phyloP scores from a whole-genome alignment of 2,113 vertebrate species.

The Chaetodon trifascialis region DNA sequence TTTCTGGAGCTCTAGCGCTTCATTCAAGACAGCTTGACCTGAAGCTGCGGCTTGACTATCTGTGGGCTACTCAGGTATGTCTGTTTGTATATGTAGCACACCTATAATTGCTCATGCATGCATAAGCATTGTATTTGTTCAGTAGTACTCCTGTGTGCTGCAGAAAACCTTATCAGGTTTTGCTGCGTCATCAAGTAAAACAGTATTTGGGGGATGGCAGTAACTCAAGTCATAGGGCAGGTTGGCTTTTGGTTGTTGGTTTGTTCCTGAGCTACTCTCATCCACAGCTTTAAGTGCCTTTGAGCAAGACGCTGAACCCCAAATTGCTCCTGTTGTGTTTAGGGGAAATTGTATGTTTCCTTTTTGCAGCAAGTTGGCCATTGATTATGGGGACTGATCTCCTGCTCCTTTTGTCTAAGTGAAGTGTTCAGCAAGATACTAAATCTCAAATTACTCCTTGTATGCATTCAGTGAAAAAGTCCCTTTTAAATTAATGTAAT shows the following conservation, averaged over 20 bases:
- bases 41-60: slow-evolving; percentile 95
- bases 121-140: not conserved
- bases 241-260: not conserved
- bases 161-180: not conserved
- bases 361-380: too few relatives aligned
- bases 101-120: not conserved
- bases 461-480: too few relatives aligned
- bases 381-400: too few relatives aligned
- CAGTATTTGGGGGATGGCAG: not conserved
- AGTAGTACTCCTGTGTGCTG: not conserved
- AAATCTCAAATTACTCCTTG: too few relatives aligned
- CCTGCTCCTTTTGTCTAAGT: not conserved
- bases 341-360: too few relatives aligned
- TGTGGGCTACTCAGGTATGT: slow-evolving; percentile 94
- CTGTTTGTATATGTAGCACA: not conserved
- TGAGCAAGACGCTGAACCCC: not conserved
- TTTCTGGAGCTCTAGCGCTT: slow-evolving; percentile 91
- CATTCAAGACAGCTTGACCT: slow-evolving; percentile 97
- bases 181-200: not conserved
- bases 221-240: not conserved
- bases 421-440: not conserved
- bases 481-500: too few relatives aligned
- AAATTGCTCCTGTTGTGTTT: too few relatives aligned
- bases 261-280: not conserved
- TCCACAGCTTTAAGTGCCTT: not conserved